A percentile compares a stretch with the other conserved stretches of the same genome.
phyloP scores from a whole-genome alignment of 1,140 invertebrate genomes.

The Anoplolepis gracilipes region DNA sequence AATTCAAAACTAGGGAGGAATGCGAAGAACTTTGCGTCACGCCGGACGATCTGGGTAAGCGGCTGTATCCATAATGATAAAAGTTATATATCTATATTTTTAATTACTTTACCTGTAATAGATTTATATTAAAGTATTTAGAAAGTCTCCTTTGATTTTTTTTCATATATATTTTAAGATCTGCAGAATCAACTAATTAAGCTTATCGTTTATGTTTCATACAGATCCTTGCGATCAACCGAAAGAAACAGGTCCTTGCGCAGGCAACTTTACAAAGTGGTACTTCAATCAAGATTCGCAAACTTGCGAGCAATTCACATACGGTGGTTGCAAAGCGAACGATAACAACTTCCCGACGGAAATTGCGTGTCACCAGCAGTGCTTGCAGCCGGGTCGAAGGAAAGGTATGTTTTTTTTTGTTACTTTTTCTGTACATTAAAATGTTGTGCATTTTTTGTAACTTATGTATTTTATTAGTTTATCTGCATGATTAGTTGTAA shows the following conservation, averaged over 20 bases:
- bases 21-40: slow-evolving; percentile 93
- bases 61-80: neutral
- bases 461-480: neutral
- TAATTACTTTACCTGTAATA: neutral
- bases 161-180: neutral
- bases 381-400: slow-evolving; percentile 90
- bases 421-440: neutral
- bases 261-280: slow-evolving; percentile 93
- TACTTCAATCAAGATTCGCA: slow-evolving; percentile 91
- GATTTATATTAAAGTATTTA: neutral
- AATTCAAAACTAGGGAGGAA: slow-evolving; percentile 93
- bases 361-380: slow-evolving; percentile 92
- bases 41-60: slow-evolving; percentile 89
- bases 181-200: neutral
- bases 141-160: too few relatives aligned
- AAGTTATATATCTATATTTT: neutral
- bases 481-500: neutral
- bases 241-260: slow-evolving; percentile 93
- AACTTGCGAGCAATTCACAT: slow-evolving; percentile 92
- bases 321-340: slow-evolving; percentile 97
- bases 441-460: slow-evolving; percentile 4
- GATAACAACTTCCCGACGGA: slow-evolving; percentile 94
- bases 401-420: slow-evolving; percentile 87
- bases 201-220: slow-evolving; percentile 11
- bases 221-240: slow-evolving; percentile 93